phyloP scores from a whole-genome alignment of 1,140 invertebrate genomes.

The Cyclina sinensis region DNA sequence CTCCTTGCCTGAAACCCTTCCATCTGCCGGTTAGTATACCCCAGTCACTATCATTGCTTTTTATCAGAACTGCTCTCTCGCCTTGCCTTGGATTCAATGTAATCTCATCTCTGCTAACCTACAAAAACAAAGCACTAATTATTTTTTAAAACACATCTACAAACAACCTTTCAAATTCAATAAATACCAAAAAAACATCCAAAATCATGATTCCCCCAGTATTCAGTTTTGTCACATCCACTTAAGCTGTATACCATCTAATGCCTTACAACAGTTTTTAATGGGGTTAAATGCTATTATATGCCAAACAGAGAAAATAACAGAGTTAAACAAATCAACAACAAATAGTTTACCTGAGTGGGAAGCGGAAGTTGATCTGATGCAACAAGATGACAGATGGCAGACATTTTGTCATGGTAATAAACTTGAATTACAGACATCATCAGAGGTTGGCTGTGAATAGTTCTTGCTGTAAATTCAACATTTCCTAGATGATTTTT shows the following conservation, averaged over 20 bases:
- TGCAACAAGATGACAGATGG: constrained; percentile 76
- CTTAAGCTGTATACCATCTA: too few relatives aligned
- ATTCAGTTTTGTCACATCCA: too few relatives aligned
- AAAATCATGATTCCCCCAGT: too few relatives aligned
- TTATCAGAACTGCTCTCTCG: constrained; percentile 77
- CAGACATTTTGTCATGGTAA: constrained; percentile 76
- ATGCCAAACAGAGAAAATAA: too few relatives aligned
- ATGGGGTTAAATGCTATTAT: too few relatives aligned
- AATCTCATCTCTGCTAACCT: neutral
- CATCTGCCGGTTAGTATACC: constrained; percentile 74
- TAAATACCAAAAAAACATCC: too few relatives aligned
- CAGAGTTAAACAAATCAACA: too few relatives aligned
- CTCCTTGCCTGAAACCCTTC: constrained; percentile 71
- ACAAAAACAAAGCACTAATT: too few relatives aligned
- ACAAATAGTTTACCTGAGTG: neutral
- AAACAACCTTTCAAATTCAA: too few relatives aligned
- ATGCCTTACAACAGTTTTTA: too few relatives aligned
- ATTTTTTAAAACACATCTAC: too few relatives aligned
- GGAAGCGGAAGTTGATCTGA: constrained; percentile 75
- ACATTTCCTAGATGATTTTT: neutral
- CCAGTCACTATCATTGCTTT: constrained; percentile 77
- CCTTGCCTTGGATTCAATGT: constrained; percentile 50
- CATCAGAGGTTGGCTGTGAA: constrained; percentile 75
- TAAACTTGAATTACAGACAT: constrained; percentile 80
- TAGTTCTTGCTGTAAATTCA: constrained; percentile 68